A percentile compares a stretch with the other conserved stretches of the same genome.
phyloP scores from a whole-genome alignment of 2,888 invertebrate species.

The Hartigia nigra region DNA sequence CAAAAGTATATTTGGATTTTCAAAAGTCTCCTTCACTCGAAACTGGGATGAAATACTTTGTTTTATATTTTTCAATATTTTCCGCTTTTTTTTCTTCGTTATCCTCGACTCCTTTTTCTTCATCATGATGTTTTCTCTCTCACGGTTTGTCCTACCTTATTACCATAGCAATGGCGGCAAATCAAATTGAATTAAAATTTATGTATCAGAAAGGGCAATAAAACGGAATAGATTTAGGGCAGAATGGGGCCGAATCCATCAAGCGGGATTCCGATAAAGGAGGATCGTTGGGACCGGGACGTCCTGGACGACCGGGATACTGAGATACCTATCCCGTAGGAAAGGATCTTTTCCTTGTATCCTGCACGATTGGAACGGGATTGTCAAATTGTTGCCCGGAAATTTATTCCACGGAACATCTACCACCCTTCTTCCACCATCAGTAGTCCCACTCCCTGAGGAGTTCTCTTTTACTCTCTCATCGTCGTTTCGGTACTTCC shows the following conservation, averaged over 20 bases:
- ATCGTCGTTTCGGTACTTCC: not conserved
- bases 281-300: conserved; percentile 44
- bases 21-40: conserved; percentile 15
- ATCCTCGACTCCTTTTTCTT: conserved; percentile 3
- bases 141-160: conserved; percentile 26
- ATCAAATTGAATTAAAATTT: conserved; percentile 61
- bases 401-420: conserved; percentile 46
- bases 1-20: not conserved
- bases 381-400: conserved; percentile 50
- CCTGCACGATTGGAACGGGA: conserved; percentile 38
- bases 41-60: not conserved
- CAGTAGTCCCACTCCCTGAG: conserved; percentile 28
- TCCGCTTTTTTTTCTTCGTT: conserved; percentile 25
- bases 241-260: conserved; percentile 42
- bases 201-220: conserved; percentile 59
- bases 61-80: not conserved
- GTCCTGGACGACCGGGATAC: conserved; percentile 8
- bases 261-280: conserved; percentile 46
- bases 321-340: conserved; percentile 7
- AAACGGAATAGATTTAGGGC: conserved; percentile 58
- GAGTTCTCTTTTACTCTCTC: not conserved
- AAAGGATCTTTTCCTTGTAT: conserved; percentile 15
- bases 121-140: not conserved
- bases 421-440: conserved; percentile 1
- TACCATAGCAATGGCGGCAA: conserved; percentile 57